Base-by-base conservation (phyloP, 2,113 vertebrate genomes). In the Nymphicus hollandicus region DNA sequence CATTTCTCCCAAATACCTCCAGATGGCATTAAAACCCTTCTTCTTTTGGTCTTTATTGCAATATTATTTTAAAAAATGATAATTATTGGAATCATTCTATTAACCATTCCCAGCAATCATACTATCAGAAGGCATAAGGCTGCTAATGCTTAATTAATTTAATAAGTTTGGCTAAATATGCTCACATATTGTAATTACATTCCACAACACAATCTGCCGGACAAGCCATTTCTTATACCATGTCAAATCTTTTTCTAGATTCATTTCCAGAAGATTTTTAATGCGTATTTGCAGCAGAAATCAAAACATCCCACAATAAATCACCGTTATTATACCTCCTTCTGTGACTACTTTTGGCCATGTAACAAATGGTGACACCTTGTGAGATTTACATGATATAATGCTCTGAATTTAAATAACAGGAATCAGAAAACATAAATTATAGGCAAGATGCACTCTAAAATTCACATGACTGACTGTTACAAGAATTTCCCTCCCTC, bases 11-110 rank as follows among this genome's bases (percentile, higher is more conserved):
- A 91, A 96, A 97, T 97, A 97, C 97, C 97, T 98, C 97, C 98
- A 98, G 97, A 96, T 98, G 98, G 97, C 97, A 98, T 98, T 98
- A 97, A 97, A 98, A 97, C 94, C 17, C 97, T 97, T 97, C 91
- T 61, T 83, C 91, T 95, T 93, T 95, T 25, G 31, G 33, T 89
- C 81, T 95, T 95, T 95, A 65, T 25, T 84, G 71, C 39, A 35
- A 83, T 92, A 94, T 93, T 91, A 83, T 95, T 86, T 95, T 81
- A 8, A 43, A 95, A 97, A 95, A 96, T 83, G 3, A 52, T 94
- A 96, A 88, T 95, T 91, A 96, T 92, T 96, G 88, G 86, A 96
- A 93, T 60, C 17, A 92, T 88, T 96, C 77, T 86, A 82, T 94
- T 87, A 96, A 95, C 77, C 14, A n/a, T 91, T 95, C 80, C 65